Conservation (phyloP, 1,140 invertebrate genomes). For the Cydia pomonella region DNA sequence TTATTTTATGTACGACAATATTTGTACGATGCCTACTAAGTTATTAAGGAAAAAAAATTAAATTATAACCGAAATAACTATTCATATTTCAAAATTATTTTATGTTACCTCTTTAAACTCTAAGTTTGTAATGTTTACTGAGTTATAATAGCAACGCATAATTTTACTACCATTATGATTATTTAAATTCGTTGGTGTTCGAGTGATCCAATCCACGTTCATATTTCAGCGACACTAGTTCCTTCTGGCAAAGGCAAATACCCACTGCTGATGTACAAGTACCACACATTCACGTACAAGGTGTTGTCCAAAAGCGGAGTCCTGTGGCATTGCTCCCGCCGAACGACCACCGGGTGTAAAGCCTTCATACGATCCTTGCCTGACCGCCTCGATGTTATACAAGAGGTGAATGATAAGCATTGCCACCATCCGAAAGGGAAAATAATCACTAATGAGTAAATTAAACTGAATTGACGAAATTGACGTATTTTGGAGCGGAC, state of each 20-base stretch:
- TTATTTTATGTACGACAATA: neutral
- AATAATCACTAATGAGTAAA: neutral
- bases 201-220: neutral
- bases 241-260: constrained; percentile 69
- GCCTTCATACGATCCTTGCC: constrained; percentile 54
- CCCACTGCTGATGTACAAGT: constrained; percentile 58
- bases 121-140: no score
- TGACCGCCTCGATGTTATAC: constrained; percentile 41
- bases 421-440: constrained; percentile 46
- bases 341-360: constrained; percentile 63
- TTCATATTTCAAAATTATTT: neutral
- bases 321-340: constrained; percentile 63
- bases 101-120: no score
- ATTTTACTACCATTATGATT: no score
- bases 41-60: no score
- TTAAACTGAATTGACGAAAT: neutral
- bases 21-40: neutral
- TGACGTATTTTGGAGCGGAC: neutral
- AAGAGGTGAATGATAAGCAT: constrained; percentile 47
- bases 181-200: neutral
- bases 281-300: constrained; percentile 59
- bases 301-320: constrained; percentile 52
- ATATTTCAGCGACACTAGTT: constrained; percentile 51
- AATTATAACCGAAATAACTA: no score
- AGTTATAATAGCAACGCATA: no score